These are phyloP conservation scores for Loxodonta africana DNA, from an alignment of 2,113 vertebrate species.

Conservation along the genomic window DNA sequence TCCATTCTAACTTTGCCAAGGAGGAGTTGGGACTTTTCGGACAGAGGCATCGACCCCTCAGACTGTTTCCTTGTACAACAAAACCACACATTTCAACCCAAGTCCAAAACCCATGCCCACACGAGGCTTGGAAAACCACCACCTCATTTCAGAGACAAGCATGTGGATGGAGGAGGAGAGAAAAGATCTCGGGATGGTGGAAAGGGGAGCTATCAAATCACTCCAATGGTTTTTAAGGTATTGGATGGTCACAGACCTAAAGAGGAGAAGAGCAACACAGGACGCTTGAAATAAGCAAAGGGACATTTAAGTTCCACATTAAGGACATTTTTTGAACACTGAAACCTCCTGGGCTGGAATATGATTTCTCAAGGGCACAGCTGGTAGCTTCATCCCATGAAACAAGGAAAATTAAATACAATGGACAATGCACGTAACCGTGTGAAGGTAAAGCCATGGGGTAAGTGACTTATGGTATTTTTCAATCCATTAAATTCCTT, in stretches of 20 bases:
- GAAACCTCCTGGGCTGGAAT: neutral
- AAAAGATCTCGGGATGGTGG: neutral
- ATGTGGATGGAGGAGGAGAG: neutral
- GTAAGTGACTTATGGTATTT: conserved; percentile 11
- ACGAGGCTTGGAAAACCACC: neutral
- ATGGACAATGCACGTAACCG: neutral
- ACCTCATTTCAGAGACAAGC: neutral
- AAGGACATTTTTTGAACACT: neutral
- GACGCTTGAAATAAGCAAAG: neutral
- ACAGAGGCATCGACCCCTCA: too few species aligned
- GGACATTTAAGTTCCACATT: neutral
- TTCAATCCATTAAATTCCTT: conserved; percentile 34
- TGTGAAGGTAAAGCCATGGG: neutral
- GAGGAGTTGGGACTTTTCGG: neutral
- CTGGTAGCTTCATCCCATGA: neutral
- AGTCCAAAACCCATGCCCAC: neutral
- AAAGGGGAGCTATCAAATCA: neutral
- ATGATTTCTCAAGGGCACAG: neutral
- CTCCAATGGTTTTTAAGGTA: neutral
- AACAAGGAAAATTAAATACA: conserved; percentile 37
- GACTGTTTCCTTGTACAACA: neutral
- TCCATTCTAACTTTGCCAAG: neutral
- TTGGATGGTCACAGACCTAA: neutral
- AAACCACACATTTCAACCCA: neutral
- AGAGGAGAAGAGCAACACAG: neutral